phyloP scores from a whole-genome alignment of 2,797 vertebrate species.

The Acropternis orthonyx region DNA sequence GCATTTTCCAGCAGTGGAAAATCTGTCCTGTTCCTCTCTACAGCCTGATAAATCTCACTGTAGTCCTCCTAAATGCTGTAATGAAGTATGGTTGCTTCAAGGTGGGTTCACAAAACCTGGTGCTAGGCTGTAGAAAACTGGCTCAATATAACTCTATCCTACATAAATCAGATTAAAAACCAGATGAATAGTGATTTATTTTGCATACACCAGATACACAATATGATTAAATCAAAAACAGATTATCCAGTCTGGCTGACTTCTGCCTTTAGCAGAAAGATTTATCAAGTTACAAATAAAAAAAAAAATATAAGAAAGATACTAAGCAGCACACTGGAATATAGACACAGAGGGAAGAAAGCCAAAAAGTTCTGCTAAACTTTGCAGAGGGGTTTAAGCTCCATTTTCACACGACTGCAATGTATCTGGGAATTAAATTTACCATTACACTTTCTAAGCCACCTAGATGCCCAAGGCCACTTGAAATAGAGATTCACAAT shows the following conservation, averaged over 20 bases:
- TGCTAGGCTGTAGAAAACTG: neutral
- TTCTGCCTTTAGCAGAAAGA: slow-evolving; percentile 54
- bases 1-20: neutral
- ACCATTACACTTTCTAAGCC: neutral
- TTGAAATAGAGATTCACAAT: neutral
- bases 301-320: neutral
- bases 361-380: neutral
- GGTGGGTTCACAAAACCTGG: neutral
- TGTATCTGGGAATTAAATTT: neutral
- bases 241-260: slow-evolving; percentile 65
- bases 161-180: slow-evolving; percentile 44
- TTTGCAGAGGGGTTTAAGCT: neutral
- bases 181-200: slow-evolving; percentile 68
- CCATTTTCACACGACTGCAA: neutral
- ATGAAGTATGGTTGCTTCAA: neutral
- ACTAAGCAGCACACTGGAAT: slow-evolving; percentile 7
- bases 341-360: neutral
- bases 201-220: slow-evolving; percentile 57
- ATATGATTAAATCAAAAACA: slow-evolving; percentile 68
- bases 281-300: slow-evolving; percentile 18
- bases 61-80: neutral
- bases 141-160: neutral
- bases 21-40: neutral
- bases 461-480: neutral
- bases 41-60: neutral